Percentiles rank a stretch among this genome's conserved stretches.
Evolutionary conservation across 2,888 invertebrate species (phyloP).

Genomic region (Acronicta aceris): DNA sequence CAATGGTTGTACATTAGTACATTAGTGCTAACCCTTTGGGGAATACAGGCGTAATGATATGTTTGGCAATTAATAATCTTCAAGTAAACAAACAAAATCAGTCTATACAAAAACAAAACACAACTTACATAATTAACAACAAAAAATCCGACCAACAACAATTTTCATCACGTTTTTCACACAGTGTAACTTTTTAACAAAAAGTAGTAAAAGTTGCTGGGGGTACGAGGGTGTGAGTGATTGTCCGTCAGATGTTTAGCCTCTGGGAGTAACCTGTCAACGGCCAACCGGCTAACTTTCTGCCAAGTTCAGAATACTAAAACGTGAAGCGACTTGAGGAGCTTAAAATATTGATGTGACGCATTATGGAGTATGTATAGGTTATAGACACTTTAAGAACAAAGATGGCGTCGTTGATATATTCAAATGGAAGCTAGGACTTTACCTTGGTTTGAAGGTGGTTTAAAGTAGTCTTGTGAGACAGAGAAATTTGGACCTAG

Average conservation of each 20-base stretch:
- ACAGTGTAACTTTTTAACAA: constrained; percentile 35
- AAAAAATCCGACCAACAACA: constrained; percentile 6
- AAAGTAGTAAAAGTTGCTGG: constrained; percentile 26
- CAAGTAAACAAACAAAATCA: too few relatives aligned
- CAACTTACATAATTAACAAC: constrained; percentile 7
- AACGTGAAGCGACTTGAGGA: constrained; percentile 25
- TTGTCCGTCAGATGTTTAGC: constrained; percentile 59
- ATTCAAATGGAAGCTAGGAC: too few relatives aligned
- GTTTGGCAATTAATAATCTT: too few relatives aligned
- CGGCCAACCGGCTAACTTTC: constrained; percentile 51
- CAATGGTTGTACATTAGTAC: too few relatives aligned
- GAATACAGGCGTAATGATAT: too few relatives aligned
- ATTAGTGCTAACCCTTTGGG: too few relatives aligned
- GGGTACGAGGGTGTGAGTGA: constrained; percentile 50
- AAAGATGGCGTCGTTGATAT: neutral
- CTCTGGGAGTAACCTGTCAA: constrained; percentile 57
- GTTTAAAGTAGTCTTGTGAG: too few relatives aligned
- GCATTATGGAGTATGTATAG: constrained; percentile 1
- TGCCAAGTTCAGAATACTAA: constrained; percentile 47
- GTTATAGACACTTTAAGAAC: neutral
- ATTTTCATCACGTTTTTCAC: constrained; percentile 36
- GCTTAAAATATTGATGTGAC: constrained; percentile 43
- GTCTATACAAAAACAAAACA: neutral
- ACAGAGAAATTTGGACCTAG: too few relatives aligned
- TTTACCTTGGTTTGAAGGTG: too few relatives aligned